Percentiles rank a stretch among this genome's conserved stretches.
Evolutionary conservation across 2,888 invertebrate species (phyloP).

Genomic region (Teleogryllus oceanicus): DNA sequence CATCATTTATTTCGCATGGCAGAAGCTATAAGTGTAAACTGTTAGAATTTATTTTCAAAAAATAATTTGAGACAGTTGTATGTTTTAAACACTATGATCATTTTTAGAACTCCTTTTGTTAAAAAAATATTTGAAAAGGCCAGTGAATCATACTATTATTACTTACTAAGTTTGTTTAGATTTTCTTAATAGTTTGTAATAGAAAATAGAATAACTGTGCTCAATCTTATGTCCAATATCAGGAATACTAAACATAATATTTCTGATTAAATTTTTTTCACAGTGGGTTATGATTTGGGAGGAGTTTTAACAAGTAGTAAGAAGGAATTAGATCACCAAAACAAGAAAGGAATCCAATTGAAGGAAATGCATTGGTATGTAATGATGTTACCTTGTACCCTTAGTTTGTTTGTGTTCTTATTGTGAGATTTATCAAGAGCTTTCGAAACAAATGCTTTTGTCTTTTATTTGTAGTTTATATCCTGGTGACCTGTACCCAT

Average conservation of each 20-base stretch:
- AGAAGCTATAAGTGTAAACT: neutral
- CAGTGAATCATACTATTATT: too few relatives aligned
- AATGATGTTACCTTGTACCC: constrained; percentile 27
- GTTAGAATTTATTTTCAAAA: neutral
- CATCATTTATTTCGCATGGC: neutral
- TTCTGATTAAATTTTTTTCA: constrained; percentile 39
- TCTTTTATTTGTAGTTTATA: constrained; percentile 59
- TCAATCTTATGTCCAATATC: too few relatives aligned
- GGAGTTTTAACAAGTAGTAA: constrained; percentile 87
- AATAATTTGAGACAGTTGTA: neutral
- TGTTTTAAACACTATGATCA: neutral
- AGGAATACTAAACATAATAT: constrained; percentile 19
- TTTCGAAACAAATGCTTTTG: constrained; percentile 12
- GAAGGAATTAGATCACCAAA: constrained; percentile 63
- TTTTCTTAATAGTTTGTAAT: too few relatives aligned
- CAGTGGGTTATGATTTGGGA: constrained; percentile 86
- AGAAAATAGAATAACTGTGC: too few relatives aligned
- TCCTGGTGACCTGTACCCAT: constrained; percentile 90
- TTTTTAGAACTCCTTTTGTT: neutral
- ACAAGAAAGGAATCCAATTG: constrained; percentile 45
- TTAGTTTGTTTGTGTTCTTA: neutral
- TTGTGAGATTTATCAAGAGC: neutral
- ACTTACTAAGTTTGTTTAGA: too few relatives aligned
- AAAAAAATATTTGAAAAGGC: too few relatives aligned
- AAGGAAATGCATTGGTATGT: constrained; percentile 56